Conservation (phyloP, 2,888 invertebrate genomes). For the Antitype chi region DNA sequence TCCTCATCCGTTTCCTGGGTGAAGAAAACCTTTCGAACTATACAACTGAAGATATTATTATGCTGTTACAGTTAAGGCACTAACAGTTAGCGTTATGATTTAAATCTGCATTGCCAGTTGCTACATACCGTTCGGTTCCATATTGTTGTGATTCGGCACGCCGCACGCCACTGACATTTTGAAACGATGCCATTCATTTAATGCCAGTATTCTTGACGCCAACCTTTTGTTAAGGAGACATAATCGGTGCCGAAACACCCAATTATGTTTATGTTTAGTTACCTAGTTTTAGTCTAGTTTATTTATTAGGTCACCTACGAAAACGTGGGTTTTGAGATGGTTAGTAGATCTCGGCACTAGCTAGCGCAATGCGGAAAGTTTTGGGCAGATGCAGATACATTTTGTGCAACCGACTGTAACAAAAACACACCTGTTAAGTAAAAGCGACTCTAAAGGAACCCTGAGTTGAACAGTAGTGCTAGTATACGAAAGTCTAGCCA, state of each 20-base stretch:
- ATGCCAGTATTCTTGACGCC: slow-evolving; percentile 49
- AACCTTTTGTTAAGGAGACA: slow-evolving; percentile 46
- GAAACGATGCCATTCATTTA: slow-evolving; percentile 57
- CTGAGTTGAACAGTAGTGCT: not conserved
- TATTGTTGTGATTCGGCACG: slow-evolving; percentile 67
- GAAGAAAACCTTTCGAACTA: slow-evolving; percentile 2
- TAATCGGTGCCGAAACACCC: slow-evolving; percentile 44
- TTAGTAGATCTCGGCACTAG: not conserved
- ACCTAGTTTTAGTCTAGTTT: slow-evolving; percentile 10
- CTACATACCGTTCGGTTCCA: slow-evolving; percentile 52
- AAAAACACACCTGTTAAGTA: not conserved
- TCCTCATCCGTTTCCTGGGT: not conserved
- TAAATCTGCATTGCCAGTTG: slow-evolving; percentile 63
- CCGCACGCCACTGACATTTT: slow-evolving; percentile 64
- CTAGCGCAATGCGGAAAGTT: slow-evolving; percentile 34
- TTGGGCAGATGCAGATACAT: slow-evolving; percentile 21
- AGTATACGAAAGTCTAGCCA: slow-evolving; percentile 13
- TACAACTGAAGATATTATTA: slow-evolving; percentile 18
- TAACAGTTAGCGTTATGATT: slow-evolving; percentile 59
- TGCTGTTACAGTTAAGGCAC: slow-evolving; percentile 41
- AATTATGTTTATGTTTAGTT: slow-evolving; percentile 32
- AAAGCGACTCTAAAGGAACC: slow-evolving; percentile 7
- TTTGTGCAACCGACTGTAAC: slow-evolving; percentile 1
- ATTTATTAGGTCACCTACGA: slow-evolving; percentile 10
- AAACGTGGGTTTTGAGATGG: not conserved